Evolutionary conservation across 2,113 vertebrate genomes (phyloP).

Genomic region (Sinocyclocheilus anshuiensis): DNA sequence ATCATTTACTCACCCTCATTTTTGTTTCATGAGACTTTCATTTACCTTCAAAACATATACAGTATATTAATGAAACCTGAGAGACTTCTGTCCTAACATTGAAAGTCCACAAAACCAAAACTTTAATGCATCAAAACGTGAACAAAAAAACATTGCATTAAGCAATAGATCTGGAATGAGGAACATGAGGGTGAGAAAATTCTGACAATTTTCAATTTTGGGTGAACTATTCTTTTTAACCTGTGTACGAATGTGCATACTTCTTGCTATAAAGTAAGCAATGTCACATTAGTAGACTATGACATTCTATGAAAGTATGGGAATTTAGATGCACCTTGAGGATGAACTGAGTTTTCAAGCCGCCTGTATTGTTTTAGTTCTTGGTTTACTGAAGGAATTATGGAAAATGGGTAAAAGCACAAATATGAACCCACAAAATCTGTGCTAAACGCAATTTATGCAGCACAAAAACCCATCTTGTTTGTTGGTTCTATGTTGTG

Average conservation of each 20-base stretch:
- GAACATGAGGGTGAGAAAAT: neutral
- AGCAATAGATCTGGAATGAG: neutral
- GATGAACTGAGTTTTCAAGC: too few species aligned
- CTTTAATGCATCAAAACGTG: too few species aligned
- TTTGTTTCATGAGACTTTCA: too few species aligned
- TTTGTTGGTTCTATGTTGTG: neutral
- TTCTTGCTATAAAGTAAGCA: neutral
- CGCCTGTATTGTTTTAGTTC: too few species aligned
- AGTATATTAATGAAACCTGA: neutral
- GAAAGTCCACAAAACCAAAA: too few species aligned
- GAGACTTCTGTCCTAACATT: neutral
- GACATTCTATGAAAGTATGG: neutral
- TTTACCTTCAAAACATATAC: too few species aligned
- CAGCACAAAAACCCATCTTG: neutral
- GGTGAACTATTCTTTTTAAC: neutral
- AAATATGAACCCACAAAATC: neutral
- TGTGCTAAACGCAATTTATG: neutral
- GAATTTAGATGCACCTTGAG: neutral
- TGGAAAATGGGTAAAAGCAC: too few species aligned
- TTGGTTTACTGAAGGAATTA: too few species aligned
- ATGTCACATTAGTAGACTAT: neutral
- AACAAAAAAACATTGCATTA: too few species aligned
- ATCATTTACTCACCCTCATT: too few species aligned
- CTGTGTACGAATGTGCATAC: neutral
- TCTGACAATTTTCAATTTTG: neutral